phyloP scores from a whole-genome alignment of 2,888 invertebrate species.

The Copidosoma aretas region DNA sequence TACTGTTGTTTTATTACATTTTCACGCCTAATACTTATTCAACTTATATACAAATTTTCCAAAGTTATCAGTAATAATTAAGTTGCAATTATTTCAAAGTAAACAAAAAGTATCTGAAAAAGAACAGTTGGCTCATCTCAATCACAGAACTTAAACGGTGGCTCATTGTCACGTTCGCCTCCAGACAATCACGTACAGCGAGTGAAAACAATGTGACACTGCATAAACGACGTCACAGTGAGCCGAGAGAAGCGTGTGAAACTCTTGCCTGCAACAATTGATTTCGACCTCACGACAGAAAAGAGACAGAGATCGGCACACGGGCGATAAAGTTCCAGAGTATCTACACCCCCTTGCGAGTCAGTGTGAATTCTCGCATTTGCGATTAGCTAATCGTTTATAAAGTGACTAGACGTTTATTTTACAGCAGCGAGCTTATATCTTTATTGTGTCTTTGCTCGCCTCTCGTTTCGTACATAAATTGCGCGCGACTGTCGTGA shows the following conservation, averaged over 20 bases:
- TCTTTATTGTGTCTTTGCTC: conserved; percentile 3
- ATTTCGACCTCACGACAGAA: conserved; percentile 2
- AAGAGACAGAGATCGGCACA: not conserved
- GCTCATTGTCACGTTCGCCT: too few species aligned
- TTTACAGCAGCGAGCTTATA: not conserved
- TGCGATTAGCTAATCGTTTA: conserved; percentile 12
- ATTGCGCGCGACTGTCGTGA: not conserved
- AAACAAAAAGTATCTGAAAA: too few species aligned
- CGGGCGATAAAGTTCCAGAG: conserved; percentile 9
- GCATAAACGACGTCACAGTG: not conserved
- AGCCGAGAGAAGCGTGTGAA: conserved; percentile 15
- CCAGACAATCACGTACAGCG: too few species aligned
- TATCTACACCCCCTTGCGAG: not conserved
- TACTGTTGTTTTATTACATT: too few species aligned
- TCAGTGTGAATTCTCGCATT: conserved; percentile 3
- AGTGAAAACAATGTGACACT: conserved; percentile 1
- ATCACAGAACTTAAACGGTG: too few species aligned
- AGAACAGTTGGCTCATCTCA: too few species aligned
- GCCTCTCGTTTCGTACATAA: not conserved
- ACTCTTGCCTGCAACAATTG: conserved; percentile 2
- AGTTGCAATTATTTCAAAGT: too few species aligned
- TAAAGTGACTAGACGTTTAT: conserved; percentile 1
- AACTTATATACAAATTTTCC: too few species aligned
- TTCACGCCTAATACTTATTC: too few species aligned
- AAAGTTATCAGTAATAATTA: too few species aligned